Conservation (phyloP, 2,797 vertebrate genomes). For the Spinus pinus region DNA sequence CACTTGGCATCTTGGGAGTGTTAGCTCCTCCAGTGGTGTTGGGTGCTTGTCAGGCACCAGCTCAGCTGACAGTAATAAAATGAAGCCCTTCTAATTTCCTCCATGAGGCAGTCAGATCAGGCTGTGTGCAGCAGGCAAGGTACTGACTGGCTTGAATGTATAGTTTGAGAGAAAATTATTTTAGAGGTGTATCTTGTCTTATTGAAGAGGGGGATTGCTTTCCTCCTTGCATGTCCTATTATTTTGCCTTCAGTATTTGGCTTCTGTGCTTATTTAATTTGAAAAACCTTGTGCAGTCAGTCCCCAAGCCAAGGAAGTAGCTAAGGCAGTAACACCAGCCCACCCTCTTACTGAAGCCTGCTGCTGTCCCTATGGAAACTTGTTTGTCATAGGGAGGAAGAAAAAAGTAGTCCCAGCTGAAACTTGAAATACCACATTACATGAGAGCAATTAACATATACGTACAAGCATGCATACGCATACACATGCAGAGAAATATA, state of each 20-base stretch:
- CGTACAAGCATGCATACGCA: neutral
- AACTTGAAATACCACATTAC: constrained; percentile 10
- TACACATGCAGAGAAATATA: neutral
- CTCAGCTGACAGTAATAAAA: neutral
- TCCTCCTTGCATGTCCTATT: neutral
- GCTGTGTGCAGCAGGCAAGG: neutral
- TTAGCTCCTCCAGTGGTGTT: neutral
- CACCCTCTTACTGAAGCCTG: neutral
- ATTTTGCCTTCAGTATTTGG: neutral
- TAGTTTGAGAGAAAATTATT: neutral
- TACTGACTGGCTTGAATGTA: neutral
- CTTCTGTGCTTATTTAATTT: neutral
- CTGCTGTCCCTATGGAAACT: neutral
- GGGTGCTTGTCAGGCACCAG: neutral
- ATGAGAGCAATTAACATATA: neutral
- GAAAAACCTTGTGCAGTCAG: neutral
- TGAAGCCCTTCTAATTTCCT: neutral
- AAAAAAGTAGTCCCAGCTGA: neutral
- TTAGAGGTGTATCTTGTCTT: neutral
- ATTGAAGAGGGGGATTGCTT: neutral
- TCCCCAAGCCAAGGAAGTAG: neutral
- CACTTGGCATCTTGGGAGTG: neutral
- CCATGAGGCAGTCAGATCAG: neutral
- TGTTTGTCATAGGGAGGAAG: neutral
- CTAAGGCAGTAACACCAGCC: neutral